A percentile compares a stretch with the other conserved stretches of the same genome.
Evolutionary conservation across 2,113 vertebrate species (phyloP).

Genomic region (Cervus canadensis): DNA sequence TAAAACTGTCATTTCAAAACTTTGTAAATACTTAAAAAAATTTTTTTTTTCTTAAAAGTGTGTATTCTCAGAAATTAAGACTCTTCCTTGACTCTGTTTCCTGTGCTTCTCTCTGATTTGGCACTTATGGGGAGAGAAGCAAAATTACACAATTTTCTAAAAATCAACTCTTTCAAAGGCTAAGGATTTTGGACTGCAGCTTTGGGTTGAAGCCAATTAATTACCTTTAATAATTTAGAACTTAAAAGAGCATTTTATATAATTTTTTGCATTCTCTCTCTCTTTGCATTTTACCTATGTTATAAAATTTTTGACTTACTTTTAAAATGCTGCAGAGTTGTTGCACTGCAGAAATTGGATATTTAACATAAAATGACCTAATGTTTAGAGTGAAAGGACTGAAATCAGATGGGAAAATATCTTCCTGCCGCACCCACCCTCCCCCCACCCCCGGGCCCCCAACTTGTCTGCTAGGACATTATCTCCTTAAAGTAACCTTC

Average conservation of each 20-base stretch:
- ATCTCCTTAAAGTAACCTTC: neutral
- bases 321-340: neutral
- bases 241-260: neutral
- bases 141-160: neutral
- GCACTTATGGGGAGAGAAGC: neutral
- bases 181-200: neutral
- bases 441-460: too few relatives aligned
- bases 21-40: neutral
- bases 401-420: neutral
- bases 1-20: neutral
- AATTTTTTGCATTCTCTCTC: neutral
- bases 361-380: neutral
- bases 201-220: neutral
- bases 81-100: neutral
- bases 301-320: neutral
- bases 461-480: too few relatives aligned
- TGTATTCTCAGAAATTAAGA: neutral
- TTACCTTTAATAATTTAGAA: constrained; percentile 6
- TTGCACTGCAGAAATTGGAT: neutral
- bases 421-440: neutral
- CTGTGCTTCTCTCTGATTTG: neutral
- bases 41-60: neutral
- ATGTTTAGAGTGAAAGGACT: neutral
- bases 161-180: neutral
- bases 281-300: neutral